These are phyloP conservation scores for Polypedilum pembai DNA, from an alignment of 1,140 invertebrate genomes.

Conservation along the genomic window DNA sequence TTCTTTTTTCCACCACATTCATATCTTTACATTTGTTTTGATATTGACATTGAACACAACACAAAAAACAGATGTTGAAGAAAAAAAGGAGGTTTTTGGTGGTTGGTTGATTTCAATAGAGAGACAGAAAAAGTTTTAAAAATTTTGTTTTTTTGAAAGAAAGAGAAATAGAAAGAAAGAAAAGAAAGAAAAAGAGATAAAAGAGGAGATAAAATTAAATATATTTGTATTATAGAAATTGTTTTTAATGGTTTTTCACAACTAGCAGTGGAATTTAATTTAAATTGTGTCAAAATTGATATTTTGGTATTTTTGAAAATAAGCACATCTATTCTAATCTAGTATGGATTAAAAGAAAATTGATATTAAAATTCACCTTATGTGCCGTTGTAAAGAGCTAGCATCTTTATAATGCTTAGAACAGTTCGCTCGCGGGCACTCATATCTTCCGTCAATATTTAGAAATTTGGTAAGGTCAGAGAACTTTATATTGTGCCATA, in stretches of 20 bases:
- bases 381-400: slow-evolving; percentile 46
- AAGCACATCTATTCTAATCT: slow-evolving; percentile 17
- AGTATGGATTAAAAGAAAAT: neutral
- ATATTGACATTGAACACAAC: neutral
- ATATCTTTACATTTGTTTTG: slow-evolving; percentile 36
- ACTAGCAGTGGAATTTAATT: no score
- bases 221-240: neutral
- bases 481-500: slow-evolving; percentile 24
- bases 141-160: neutral
- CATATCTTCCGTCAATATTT: slow-evolving; percentile 43
- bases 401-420: slow-evolving; percentile 44
- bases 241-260: no score
- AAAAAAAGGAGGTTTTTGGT: no score
- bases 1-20: slow-evolving; percentile 47
- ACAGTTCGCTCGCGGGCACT: slow-evolving; percentile 44
- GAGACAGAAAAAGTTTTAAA: neutral
- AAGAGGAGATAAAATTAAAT: slow-evolving; percentile 28
- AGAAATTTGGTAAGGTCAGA: slow-evolving; percentile 33
- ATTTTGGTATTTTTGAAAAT: neutral
- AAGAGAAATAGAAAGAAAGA: slow-evolving; percentile 24
- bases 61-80: no score
- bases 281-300: neutral
- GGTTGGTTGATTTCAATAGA: no score
- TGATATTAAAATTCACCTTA: slow-evolving; percentile 39
- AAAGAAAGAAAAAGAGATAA: slow-evolving; percentile 22